Evolutionary conservation across 1,140 invertebrate species (phyloP).

Genomic region (Tetramorium alpestre): DNA sequence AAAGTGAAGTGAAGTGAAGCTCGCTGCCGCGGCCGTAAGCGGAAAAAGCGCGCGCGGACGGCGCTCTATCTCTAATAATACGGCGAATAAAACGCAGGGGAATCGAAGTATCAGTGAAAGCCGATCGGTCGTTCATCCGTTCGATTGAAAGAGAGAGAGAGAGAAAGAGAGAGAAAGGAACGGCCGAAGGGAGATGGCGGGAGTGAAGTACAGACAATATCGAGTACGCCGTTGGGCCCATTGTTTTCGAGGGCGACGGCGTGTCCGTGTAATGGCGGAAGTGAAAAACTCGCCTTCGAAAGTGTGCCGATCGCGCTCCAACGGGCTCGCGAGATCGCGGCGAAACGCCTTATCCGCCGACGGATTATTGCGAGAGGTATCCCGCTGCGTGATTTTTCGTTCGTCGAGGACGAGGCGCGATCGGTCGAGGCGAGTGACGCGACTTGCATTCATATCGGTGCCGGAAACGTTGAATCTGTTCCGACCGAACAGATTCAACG

Average conservation of each 20-base stretch:
- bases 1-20: constrained; percentile 8
- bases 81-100: constrained; percentile 38
- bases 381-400: constrained; percentile 61
- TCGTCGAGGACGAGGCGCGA: constrained; percentile 19
- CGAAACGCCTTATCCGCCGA: constrained; percentile 8
- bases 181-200: not conserved
- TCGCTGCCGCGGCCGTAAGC: constrained; percentile 43
- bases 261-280: constrained; percentile 65
- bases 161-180: too few species aligned
- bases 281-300: constrained; percentile 55
- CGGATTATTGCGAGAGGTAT: constrained; percentile 62
- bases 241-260: constrained; percentile 60
- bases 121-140: constrained; percentile 58
- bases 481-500: not conserved
- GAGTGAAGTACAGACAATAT: not conserved
- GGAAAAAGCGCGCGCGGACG: constrained; percentile 47
- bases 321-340: constrained; percentile 49
- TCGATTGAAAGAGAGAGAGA: not conserved
- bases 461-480: constrained; percentile 45
- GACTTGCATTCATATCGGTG: constrained; percentile 27
- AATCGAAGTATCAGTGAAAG: constrained; percentile 68
- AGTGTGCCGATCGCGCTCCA: constrained; percentile 53
- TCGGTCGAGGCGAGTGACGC: constrained; percentile 18
- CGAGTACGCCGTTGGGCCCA: constrained; percentile 21
- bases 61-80: constrained; percentile 56